These are phyloP conservation scores for Columba janthina DNA, from an alignment of 2,113 vertebrate species.

Conservation along the genomic window DNA sequence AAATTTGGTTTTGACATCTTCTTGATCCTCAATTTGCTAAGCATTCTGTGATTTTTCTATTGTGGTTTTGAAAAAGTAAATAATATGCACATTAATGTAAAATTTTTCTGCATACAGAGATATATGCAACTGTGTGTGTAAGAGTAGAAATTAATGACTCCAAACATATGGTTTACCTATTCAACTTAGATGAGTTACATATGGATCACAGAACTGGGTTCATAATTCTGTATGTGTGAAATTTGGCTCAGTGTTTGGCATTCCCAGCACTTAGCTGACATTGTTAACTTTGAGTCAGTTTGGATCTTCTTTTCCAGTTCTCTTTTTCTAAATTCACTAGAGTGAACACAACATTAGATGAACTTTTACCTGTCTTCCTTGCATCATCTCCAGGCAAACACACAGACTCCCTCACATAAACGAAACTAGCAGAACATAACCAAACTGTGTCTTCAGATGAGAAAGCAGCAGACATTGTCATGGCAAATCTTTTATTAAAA, in stretches of 20 bases:
- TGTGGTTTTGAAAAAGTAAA: background rate
- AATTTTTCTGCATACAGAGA: background rate
- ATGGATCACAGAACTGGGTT: background rate
- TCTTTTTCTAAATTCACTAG: background rate
- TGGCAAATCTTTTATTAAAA: background rate
- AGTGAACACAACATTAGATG: background rate
- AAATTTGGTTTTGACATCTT: conserved; percentile 5
- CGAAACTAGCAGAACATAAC: background rate
- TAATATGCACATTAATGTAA: background rate
- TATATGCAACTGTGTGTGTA: background rate
- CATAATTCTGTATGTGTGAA: background rate
- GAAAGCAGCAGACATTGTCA: background rate
- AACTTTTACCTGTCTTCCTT: background rate
- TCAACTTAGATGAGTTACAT: background rate
- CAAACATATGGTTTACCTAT: background rate
- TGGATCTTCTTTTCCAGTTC: background rate
- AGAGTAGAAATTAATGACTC: background rate
- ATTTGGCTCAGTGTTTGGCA: background rate
- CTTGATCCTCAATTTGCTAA: background rate
- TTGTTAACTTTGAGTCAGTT: background rate
- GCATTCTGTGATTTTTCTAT: background rate
- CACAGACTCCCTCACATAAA: background rate
- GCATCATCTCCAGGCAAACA: background rate
- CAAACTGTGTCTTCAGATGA: background rate
- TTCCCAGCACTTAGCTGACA: background rate